phyloP scores from a whole-genome alignment of 2,113 vertebrate genomes.

The Etheostoma cragini region DNA sequence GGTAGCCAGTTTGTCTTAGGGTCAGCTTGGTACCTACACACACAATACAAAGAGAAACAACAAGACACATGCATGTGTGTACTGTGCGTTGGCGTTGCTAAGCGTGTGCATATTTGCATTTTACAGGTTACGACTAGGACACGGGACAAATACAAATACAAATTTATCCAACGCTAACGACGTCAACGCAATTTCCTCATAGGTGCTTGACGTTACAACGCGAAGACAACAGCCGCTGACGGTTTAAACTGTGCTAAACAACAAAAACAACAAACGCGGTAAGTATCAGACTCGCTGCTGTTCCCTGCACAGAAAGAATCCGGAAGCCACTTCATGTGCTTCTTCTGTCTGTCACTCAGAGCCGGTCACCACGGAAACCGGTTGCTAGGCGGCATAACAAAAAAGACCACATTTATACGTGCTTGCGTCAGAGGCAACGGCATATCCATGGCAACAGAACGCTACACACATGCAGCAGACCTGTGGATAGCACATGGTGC shows the following conservation, averaged over 20 bases:
- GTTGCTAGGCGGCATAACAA: slow-evolving; percentile 90
- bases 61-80: not conserved
- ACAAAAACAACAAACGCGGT: not conserved
- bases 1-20: not conserved
- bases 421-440: slow-evolving; percentile 84
- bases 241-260: not conserved
- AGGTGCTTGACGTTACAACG: not conserved
- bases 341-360: slow-evolving; percentile 64
- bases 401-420: slow-evolving; percentile 85
- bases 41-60: not conserved
- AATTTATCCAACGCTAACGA: not conserved
- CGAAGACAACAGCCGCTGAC: not conserved
- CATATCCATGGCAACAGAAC: slow-evolving; percentile 85
- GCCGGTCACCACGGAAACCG: slow-evolving; percentile 79
- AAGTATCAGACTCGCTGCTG: not conserved
- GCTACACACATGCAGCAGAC: slow-evolving; percentile 79
- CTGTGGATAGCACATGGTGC: slow-evolving; percentile 63
- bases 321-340: slow-evolving; percentile 76
- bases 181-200: not conserved
- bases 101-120: not conserved
- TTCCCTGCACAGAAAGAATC: slow-evolving; percentile 56
- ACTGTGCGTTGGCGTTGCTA: not conserved
- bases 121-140: not conserved
- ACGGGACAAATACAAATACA: not conserved
- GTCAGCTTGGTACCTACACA: not conserved